Percentiles rank a stretch among this genome's conserved stretches.
Conservation (phyloP, 1,140 invertebrate species). For the Psilanteris sp. region DNA sequence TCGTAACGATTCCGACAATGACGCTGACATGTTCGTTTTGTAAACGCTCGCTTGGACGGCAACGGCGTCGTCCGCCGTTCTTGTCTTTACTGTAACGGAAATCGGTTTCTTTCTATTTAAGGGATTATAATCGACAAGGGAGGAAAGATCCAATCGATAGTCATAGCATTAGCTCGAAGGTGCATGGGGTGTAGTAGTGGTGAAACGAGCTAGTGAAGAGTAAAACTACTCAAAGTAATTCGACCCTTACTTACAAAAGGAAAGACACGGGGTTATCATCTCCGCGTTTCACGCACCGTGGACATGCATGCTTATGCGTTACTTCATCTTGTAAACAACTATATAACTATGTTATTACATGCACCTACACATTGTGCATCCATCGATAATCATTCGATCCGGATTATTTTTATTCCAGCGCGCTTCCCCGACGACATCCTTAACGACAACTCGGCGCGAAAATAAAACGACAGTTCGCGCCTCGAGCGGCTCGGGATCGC, state of each 20-base stretch:
- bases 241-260: constrained; percentile 67
- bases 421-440: background rate
- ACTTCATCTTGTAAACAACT: constrained; percentile 41
- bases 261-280: constrained; percentile 52
- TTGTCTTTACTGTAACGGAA: constrained; percentile 30
- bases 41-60: too few species aligned
- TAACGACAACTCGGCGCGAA: too few species aligned
- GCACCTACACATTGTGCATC: constrained; percentile 36
- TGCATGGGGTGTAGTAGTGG: constrained; percentile 52
- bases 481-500: constrained; percentile 1
- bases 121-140: constrained; percentile 41
- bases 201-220: constrained; percentile 74
- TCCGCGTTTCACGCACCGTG: constrained; percentile 47
- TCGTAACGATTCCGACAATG: too few species aligned
- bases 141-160: constrained; percentile 30
- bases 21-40: too few species aligned
- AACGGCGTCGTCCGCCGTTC: background rate
- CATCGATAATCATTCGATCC: constrained; percentile 19
- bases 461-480: too few species aligned
- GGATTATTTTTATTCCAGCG: constrained; percentile 37
- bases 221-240: constrained; percentile 79
- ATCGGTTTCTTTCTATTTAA: constrained; percentile 53
- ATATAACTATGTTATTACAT: constrained; percentile 33
- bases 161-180: constrained; percentile 48
- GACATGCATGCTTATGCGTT: constrained; percentile 39